phyloP scores from a whole-genome alignment of 1,140 invertebrate species.

The Saccostrea cuccullata region DNA sequence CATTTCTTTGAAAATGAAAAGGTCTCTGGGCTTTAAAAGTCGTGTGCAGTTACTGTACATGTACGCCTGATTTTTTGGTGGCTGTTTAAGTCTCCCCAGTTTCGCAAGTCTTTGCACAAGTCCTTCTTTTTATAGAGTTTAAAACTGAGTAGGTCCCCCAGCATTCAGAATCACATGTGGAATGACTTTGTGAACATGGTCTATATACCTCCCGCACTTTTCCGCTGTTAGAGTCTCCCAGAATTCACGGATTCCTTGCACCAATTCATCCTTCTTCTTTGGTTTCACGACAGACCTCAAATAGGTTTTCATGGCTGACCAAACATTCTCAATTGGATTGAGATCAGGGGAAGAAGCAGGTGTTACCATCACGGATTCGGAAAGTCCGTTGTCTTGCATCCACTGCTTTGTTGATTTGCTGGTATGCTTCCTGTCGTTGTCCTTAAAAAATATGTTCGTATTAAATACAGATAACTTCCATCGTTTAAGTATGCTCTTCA shows the following conservation, averaged over 20 bases:
- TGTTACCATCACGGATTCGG: slow-evolving; percentile 34
- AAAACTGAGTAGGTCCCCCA: slow-evolving; percentile 43
- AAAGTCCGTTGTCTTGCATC: slow-evolving; percentile 36
- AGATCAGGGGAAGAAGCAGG: slow-evolving; percentile 46
- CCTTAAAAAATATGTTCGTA: slow-evolving; percentile 27
- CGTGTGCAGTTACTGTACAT: too few relatives aligned
- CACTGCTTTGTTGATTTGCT: slow-evolving; percentile 39
- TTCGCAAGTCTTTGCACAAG: too few relatives aligned
- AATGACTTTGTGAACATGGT: slow-evolving; percentile 42
- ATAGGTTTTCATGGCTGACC: slow-evolving; percentile 36
- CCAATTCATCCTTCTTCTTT: slow-evolving; percentile 43
- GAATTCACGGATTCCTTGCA: slow-evolving; percentile 39
- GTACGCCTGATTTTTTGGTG: too few relatives aligned
- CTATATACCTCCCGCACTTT: slow-evolving; percentile 41
- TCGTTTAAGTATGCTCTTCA: too few relatives aligned
- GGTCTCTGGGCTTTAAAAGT: too few relatives aligned
- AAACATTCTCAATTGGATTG: slow-evolving; percentile 49
- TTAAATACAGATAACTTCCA: background rate
- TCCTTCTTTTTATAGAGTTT: background rate
- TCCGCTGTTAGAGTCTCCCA: slow-evolving; percentile 36
- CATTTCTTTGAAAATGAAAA: too few relatives aligned
- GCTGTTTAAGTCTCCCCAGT: background rate
- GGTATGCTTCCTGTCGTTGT: slow-evolving; percentile 46
- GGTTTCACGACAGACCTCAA: slow-evolving; percentile 3
- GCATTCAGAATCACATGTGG: slow-evolving; percentile 41